A percentile compares a stretch with the other conserved stretches of the same genome.
Conservation (phyloP, 2,113 vertebrate species). For the Lampris incognitus region DNA sequence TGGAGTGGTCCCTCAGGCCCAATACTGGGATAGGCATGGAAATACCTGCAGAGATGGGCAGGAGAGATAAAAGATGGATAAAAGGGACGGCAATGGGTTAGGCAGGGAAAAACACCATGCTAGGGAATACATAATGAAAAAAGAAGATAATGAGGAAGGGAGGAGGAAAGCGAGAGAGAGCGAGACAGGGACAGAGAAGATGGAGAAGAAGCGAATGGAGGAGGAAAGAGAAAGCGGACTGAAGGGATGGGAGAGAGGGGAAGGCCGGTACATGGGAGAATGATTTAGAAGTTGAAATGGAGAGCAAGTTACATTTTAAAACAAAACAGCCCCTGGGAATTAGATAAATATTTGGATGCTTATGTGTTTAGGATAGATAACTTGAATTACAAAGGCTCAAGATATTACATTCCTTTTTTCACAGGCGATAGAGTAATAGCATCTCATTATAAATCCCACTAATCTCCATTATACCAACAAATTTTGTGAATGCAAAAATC, state of each 20-base stretch:
- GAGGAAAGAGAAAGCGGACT: background rate
- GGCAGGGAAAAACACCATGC: too few relatives aligned
- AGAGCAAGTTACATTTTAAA: background rate
- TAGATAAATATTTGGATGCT: too few relatives aligned
- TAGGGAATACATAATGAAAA: too few relatives aligned
- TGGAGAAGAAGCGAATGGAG: conserved; percentile 19
- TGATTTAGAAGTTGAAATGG: background rate
- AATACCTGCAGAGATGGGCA: conserved; percentile 77
- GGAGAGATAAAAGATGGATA: too few relatives aligned
- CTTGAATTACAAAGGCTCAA: too few relatives aligned
- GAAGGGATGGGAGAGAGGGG: background rate
- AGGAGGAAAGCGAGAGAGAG: conserved; percentile 1
- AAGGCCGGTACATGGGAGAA: background rate
- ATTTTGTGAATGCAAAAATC: too few relatives aligned
- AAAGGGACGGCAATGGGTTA: too few relatives aligned
- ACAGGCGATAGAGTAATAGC: background rate
- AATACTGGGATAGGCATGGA: conserved; percentile 95
- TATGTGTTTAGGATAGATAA: too few relatives aligned
- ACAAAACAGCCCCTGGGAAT: too few relatives aligned
- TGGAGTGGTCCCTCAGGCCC: conserved; percentile 90
- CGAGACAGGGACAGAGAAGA: background rate
- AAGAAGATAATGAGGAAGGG: background rate
- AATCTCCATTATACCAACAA: background rate
- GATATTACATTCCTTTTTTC: too few relatives aligned
- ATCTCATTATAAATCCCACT: background rate